Evolutionary conservation across 2,797 vertebrate genomes (phyloP).

Genomic region (Spondyliosoma cantharus): DNA sequence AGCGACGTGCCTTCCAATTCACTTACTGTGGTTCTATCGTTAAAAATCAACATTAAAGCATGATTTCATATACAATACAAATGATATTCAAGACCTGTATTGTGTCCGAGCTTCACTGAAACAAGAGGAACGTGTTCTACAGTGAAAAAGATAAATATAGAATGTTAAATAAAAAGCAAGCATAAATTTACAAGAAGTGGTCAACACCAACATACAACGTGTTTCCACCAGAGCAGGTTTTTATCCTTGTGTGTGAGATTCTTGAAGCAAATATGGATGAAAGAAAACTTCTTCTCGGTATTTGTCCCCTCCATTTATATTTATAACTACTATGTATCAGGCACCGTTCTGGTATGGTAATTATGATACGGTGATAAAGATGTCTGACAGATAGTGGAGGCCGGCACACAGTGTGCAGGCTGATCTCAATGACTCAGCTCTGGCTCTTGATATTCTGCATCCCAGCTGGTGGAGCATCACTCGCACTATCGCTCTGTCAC

Average conservation of each 20-base stretch:
- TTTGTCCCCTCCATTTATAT: too few relatives aligned
- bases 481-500: not conserved
- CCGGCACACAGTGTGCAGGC: not conserved
- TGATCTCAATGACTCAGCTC: slow-evolving; percentile 12
- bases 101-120: not conserved
- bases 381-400: not conserved
- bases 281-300: not conserved
- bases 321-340: not conserved
- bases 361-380: not conserved
- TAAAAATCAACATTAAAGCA: too few relatives aligned
- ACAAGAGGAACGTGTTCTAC: not conserved
- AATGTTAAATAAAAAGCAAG: too few relatives aligned
- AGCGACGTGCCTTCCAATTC: too few relatives aligned
- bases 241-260: not conserved
- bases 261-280: not conserved
- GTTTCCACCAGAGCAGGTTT: not conserved
- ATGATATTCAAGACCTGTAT: not conserved
- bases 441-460: not conserved
- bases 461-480: not conserved
- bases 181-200: too few relatives aligned
- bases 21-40: too few relatives aligned
- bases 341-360: not conserved
- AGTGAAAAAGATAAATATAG: not conserved
- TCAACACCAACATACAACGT: not conserved
- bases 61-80: too few relatives aligned